Base-by-base conservation (phyloP, 92 coral and sea anemone species). In the Epizoanthus fatuus region DNA sequence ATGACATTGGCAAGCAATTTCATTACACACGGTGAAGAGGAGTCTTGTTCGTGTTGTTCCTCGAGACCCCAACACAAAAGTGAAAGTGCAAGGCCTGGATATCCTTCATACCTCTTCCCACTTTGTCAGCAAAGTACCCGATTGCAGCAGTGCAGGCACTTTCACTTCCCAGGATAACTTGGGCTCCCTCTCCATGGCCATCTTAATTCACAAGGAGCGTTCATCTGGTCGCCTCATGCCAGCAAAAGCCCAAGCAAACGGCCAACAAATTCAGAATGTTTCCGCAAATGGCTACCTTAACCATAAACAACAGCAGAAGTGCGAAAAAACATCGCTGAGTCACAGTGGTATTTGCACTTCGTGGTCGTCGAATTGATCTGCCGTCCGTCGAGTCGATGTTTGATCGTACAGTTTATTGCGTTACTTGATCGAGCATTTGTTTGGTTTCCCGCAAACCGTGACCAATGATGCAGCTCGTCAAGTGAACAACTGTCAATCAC, bases 31-130 rank as follows among this genome's bases (percentile, higher is more conserved):
- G 38, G 70, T 49, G 37, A 29, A 59, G 73, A 45, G 35, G 35
- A 29, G 2, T 29, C 51, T 42, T 15, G 11, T 51, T 22, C 38
- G 54, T 54, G 19, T 63, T 51, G 22, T 10, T 60, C 53, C 37
- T 66, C 69, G 38, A 63, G 42, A 59, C 37, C 72, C 16, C 9
- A 49, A 32, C 60, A 57, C 53, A 6, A 82, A 12, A 71, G 54
- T 39, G 42, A 54, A 65, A 45, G 45, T 70, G 51, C 47, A 68
- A 66, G n/a, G 81, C 35, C 44, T 63, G 14, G 4, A 65, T 29
- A n/a, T 16, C 2, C 35, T n/a, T 65, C 81, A 14, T 90, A 95
- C 99, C 98, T 97, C 99, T 54, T 97, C 99, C 99, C 99, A 97
- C 83, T 92, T 93, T 3, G 94, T 94, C 37, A 95, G 84, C 39